phyloP scores from a whole-genome alignment of 1,140 invertebrate genomes.

The Carposina sasakii region DNA sequence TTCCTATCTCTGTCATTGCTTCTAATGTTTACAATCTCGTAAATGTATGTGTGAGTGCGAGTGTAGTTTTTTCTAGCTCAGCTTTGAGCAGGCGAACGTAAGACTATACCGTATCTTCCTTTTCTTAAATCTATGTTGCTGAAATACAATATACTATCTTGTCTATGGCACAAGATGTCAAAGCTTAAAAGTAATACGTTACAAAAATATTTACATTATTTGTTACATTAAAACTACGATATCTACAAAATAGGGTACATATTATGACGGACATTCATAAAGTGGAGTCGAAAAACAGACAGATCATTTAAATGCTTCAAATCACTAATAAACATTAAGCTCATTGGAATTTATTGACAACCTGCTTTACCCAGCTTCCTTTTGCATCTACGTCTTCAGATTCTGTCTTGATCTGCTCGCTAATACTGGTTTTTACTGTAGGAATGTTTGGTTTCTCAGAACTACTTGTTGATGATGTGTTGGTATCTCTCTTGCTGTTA shows the following conservation, averaged over 20 bases:
- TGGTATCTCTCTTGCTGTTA: slow-evolving; percentile 25
- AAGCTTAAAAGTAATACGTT: slow-evolving; percentile 47
- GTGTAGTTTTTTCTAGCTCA: too few species aligned
- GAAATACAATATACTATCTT: too few species aligned
- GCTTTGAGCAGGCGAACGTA: too few species aligned
- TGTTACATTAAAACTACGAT: background rate
- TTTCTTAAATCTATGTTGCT: too few species aligned
- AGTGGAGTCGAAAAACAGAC: slow-evolving; percentile 36
- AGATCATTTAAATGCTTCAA: slow-evolving; percentile 40
- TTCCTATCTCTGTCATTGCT: too few species aligned
- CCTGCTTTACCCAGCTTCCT: slow-evolving; percentile 69
- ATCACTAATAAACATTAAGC: slow-evolving; percentile 34
- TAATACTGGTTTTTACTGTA: slow-evolving; percentile 31
- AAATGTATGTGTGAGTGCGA: too few species aligned
- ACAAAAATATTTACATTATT: slow-evolving; percentile 47
- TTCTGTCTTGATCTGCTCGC: slow-evolving; percentile 16
- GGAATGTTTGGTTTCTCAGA: slow-evolving; percentile 34
- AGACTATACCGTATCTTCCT: too few species aligned
- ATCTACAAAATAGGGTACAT: background rate
- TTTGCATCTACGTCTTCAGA: slow-evolving; percentile 40
- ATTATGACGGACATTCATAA: slow-evolving; percentile 12
- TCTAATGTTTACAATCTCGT: too few species aligned
- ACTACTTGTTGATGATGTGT: slow-evolving; percentile 17
- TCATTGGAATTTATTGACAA: slow-evolving; percentile 72
- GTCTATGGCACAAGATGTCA: slow-evolving; percentile 63